phyloP scores from a whole-genome alignment of 2,888 invertebrate genomes.

The Anoncus sp. region DNA sequence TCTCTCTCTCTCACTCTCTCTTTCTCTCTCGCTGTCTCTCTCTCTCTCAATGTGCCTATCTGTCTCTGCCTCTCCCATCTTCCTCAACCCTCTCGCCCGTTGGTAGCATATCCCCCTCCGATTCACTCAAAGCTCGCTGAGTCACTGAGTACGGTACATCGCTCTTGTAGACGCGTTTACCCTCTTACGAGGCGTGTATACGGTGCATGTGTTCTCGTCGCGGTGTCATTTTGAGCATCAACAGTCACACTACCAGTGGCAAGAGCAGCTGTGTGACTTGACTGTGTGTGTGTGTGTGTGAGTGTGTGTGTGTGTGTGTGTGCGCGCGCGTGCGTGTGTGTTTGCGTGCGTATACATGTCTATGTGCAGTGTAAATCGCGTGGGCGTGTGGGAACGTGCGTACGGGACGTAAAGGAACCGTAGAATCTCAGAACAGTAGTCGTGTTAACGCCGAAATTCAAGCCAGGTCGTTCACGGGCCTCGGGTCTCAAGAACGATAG shows the following conservation, averaged over 20 bases:
- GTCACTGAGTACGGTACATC: conserved; percentile 55
- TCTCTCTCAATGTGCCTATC: too few relatives aligned
- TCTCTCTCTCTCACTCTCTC: conserved; percentile 23
- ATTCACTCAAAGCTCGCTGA: conserved; percentile 54
- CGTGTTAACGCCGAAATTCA: conserved; percentile 59
- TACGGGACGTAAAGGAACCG: conserved; percentile 48
- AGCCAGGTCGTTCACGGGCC: conserved; percentile 55
- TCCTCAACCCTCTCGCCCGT: conserved; percentile 25
- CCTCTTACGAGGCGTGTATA: conserved; percentile 46
- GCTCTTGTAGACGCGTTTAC: conserved; percentile 50
- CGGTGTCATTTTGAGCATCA: conserved; percentile 49
- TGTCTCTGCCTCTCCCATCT: conserved; percentile 44
- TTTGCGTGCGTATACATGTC: neutral
- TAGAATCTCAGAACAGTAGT: conserved; percentile 45
- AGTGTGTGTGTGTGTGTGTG: neutral
- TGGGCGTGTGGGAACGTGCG: conserved; percentile 50
- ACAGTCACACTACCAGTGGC: conserved; percentile 33
- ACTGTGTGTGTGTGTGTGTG: conserved; percentile 17
- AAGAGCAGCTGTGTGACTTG: conserved; percentile 38
- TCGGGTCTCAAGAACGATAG: conserved; percentile 41
- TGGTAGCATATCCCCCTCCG: conserved; percentile 39
- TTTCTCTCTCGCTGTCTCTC: too few relatives aligned
- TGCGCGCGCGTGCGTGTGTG: neutral
- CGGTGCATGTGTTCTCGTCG: conserved; percentile 57
- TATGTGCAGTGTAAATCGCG: conserved; percentile 18